Conservation (phyloP, 35 echinoderm and acorn worm genomes). For the Strongylocentrotus purpuratus region DNA sequence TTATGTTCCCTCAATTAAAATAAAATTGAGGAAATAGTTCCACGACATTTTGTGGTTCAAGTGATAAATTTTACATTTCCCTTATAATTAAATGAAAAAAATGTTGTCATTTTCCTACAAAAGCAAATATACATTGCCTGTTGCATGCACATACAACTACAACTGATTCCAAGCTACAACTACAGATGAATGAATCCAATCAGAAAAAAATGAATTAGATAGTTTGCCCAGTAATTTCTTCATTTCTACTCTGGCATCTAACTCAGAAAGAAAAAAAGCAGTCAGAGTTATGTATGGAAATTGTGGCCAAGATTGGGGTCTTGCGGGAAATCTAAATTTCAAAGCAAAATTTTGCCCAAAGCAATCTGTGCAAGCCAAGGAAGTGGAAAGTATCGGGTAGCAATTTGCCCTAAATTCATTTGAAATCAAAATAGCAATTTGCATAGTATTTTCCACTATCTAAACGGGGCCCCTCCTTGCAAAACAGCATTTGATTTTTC, state of each 20-base stretch:
- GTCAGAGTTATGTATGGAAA: not conserved
- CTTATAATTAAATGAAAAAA: too few species aligned
- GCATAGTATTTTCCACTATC: not conserved
- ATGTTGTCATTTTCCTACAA: not conserved
- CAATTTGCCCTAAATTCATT: conserved; percentile 18
- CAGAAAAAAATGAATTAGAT: not conserved
- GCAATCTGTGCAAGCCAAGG: not conserved
- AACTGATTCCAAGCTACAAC: not conserved
- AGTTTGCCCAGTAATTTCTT: not conserved
- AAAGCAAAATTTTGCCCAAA: not conserved
- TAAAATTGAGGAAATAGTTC: too few species aligned
- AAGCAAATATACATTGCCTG: not conserved
- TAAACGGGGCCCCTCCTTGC: not conserved
- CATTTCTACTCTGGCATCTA: not conserved
- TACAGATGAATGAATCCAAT: not conserved
- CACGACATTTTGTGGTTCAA: too few species aligned
- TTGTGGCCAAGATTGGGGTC: not conserved
- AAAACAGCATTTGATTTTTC: not conserved
- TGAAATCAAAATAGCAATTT: conserved; percentile 6
- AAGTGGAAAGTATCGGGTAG: conserved; percentile 9
- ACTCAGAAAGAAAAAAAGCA: not conserved
- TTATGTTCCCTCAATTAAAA: too few species aligned
- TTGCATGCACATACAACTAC: not conserved
- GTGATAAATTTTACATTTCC: too few species aligned
- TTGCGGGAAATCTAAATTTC: conserved; percentile 17